phyloP scores from a whole-genome alignment of 2,888 invertebrate genomes.

The Drosophila mayaguana region DNA sequence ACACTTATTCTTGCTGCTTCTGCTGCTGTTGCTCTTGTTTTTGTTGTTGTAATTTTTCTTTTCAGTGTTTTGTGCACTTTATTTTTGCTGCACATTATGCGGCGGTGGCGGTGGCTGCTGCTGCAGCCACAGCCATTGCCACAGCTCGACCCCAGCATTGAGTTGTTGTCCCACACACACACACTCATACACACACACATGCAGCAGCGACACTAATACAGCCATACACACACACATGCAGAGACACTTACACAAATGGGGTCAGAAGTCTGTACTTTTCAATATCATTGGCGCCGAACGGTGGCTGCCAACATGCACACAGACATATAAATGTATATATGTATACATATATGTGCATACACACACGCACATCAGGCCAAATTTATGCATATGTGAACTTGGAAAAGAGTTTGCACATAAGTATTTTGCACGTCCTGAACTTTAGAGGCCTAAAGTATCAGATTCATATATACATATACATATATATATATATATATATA shows the following conservation, averaged over 20 bases:
- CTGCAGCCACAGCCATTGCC: conserved; percentile 34
- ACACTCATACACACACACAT: conserved; percentile 5
- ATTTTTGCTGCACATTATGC: conserved; percentile 56
- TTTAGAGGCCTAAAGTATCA: conserved; percentile 37
- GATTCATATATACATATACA: neutral
- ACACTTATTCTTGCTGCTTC: conserved; percentile 25
- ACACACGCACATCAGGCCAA: conserved; percentile 8
- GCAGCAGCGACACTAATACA: neutral
- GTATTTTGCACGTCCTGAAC: conserved; percentile 39
- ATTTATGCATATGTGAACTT: conserved; percentile 52
- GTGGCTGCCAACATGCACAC: conserved; percentile 43
- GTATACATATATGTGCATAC: conserved; percentile 1
- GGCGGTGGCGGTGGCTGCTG: conserved; percentile 27
- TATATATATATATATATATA: neutral
- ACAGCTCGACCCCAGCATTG: conserved; percentile 38
- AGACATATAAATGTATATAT: conserved; percentile 10
- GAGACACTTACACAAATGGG: conserved; percentile 50
- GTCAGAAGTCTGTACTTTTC: conserved; percentile 67
- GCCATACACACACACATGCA: conserved; percentile 2
- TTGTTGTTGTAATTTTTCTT: conserved; percentile 20
- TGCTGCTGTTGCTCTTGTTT: conserved; percentile 1
- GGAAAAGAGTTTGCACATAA: conserved; percentile 24
- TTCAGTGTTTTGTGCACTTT: conserved; percentile 33
- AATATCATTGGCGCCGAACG: conserved; percentile 61
- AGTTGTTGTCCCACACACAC: conserved; percentile 42